Percentiles rank a stretch among this genome's conserved stretches.
These are phyloP conservation scores for Whitmania pigra DNA, from an alignment of 1,140 invertebrate genomes.

Conservation along the genomic window DNA sequence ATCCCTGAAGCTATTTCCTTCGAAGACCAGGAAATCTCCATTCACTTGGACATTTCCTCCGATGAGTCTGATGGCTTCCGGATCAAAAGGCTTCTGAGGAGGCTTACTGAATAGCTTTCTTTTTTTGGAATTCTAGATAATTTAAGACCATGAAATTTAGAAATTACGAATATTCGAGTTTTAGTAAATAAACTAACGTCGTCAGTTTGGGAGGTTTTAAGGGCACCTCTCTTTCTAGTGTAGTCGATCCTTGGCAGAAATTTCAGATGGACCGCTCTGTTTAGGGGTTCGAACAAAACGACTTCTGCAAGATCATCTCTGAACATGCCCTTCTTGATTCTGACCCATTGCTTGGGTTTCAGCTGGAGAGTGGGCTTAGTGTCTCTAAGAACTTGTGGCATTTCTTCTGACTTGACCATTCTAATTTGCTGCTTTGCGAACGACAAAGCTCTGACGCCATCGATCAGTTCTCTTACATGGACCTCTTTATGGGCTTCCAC, in stretches of 20 bases:
- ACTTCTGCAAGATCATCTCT: slow-evolving; percentile 84
- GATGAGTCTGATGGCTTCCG: slow-evolving; percentile 78
- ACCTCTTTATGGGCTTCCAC: slow-evolving; percentile 95
- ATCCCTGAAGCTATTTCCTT: slow-evolving; percentile 83
- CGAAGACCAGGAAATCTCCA: slow-evolving; percentile 91
- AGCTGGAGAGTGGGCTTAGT: slow-evolving; percentile 82
- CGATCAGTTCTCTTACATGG: slow-evolving; percentile 85
- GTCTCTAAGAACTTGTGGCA: slow-evolving; percentile 92
- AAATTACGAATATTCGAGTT: no score
- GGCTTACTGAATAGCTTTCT: slow-evolving; percentile 77
- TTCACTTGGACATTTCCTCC: slow-evolving; percentile 89
- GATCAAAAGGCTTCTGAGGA: slow-evolving; percentile 79
- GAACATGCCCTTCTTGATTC: slow-evolving; percentile 78
- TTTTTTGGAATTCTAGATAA: slow-evolving; percentile 52
- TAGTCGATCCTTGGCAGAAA: no score
- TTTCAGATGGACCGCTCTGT: no score
- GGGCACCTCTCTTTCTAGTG: no score
- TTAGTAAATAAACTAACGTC: no score
- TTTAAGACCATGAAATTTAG: no score
- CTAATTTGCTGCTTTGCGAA: slow-evolving; percentile 67
- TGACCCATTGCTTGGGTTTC: slow-evolving; percentile 86
- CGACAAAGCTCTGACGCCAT: slow-evolving; percentile 76
- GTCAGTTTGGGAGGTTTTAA: no score
- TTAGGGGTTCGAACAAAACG: no score
- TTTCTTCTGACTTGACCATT: slow-evolving; percentile 99